Conservation (phyloP, 2,113 vertebrate genomes). For the Perca schrenkii region DNA sequence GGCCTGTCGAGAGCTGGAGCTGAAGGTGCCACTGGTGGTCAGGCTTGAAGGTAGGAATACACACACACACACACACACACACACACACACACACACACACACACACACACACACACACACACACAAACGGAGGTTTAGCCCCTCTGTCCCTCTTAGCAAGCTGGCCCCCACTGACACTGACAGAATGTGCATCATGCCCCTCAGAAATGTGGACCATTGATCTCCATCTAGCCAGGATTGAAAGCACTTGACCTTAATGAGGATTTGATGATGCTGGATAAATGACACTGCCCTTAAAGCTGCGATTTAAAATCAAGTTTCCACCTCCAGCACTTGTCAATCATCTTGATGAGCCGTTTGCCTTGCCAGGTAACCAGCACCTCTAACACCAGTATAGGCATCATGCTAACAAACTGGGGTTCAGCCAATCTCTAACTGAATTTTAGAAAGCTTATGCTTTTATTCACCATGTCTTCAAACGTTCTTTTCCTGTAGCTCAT, state of each 20-base stretch:
- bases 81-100: background rate
- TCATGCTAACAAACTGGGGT: background rate
- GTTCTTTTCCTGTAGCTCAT: background rate
- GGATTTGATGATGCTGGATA: slow-evolving; percentile 31
- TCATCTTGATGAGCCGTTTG: slow-evolving; percentile 11
- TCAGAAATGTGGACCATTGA: slow-evolving; percentile 2
- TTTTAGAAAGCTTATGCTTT: too few species aligned
- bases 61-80: background rate
- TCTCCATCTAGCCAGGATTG: slow-evolving; percentile 12
- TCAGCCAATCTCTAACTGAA: background rate
- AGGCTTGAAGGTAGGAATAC: slow-evolving; percentile 92
- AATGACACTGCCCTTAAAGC: slow-evolving; percentile 7
- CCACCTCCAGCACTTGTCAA: background rate
- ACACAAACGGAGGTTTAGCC: background rate
- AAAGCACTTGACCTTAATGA: slow-evolving; percentile 47
- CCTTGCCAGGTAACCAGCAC: background rate
- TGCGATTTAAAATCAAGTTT: slow-evolving; percentile 11
- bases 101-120: background rate
- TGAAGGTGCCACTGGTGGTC: slow-evolving; percentile 96
- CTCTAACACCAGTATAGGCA: background rate
- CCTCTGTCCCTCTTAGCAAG: background rate
- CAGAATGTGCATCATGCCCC: background rate
- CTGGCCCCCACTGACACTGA: background rate
- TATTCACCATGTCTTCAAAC: background rate
- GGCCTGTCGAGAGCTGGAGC: slow-evolving; percentile 93